Conservation (phyloP, 1,140 invertebrate species). For the Drosophila pallidifrons region DNA sequence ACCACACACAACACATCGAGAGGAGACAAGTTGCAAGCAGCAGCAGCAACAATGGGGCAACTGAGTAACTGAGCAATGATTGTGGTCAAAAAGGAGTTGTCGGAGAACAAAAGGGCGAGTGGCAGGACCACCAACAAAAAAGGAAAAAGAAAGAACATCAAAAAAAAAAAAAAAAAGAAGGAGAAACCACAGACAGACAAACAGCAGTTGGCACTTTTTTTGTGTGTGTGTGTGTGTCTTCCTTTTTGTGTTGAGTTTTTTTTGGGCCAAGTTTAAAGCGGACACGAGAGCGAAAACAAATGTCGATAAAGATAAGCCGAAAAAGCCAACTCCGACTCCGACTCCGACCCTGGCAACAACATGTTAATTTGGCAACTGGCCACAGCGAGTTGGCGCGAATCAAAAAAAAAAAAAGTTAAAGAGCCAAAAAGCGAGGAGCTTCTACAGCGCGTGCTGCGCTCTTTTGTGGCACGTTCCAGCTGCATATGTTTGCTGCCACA, state of each 20-base stretch:
- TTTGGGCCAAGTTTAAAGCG: conserved; percentile 45
- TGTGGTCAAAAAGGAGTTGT: conserved; percentile 77
- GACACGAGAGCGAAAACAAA: conserved; percentile 29
- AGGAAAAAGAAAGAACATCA: no score
- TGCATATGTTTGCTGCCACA: conserved; percentile 27
- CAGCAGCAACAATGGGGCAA: conserved; percentile 48
- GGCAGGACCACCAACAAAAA: conserved; percentile 67
- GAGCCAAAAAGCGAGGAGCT: neutral
- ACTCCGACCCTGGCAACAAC: conserved; percentile 19
- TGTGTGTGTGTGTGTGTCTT: conserved; percentile 28
- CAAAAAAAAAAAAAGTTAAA: neutral
- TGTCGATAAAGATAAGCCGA: conserved; percentile 49
- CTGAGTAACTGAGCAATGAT: conserved; percentile 54
- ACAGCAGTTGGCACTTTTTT: conserved; percentile 71
- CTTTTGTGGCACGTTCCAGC: conserved; percentile 46
- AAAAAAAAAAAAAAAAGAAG: conserved; percentile 11
- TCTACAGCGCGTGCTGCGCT: conserved; percentile 20
- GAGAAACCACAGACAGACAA: conserved; percentile 26
- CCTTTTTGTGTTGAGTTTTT: conserved; percentile 6
- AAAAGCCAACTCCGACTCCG: neutral
- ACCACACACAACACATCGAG: conserved; percentile 74
- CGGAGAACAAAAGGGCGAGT: conserved; percentile 63
- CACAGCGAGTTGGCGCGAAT: conserved; percentile 8
- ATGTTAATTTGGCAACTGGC: conserved; percentile 51
- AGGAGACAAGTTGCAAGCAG: conserved; percentile 6